These are phyloP conservation scores for Trichosurus vulpecula DNA, from an alignment of 2,797 vertebrate species.

Conservation along the genomic window DNA sequence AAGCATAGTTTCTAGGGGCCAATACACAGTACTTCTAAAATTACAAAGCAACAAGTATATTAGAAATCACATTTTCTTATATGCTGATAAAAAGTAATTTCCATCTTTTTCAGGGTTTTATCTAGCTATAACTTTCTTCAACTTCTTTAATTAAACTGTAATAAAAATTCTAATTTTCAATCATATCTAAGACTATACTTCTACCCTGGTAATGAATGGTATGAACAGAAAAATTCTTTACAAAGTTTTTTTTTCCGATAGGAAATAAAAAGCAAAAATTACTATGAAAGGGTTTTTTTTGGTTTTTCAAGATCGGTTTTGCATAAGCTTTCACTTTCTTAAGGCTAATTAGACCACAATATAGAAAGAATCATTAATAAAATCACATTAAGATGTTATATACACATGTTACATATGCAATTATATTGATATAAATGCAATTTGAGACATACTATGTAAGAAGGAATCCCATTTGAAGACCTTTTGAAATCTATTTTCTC, in stretches of 20 bases:
- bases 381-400: conserved; percentile 2
- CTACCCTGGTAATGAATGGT: not conserved
- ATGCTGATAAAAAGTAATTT: not conserved
- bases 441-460: not conserved
- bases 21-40: not conserved
- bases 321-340: not conserved
- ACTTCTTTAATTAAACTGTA: not conserved
- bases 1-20: conserved; percentile 3
- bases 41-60: not conserved
- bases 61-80: not conserved
- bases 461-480: not conserved
- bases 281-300: not conserved
- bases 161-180: not conserved
- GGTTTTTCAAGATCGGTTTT: conserved; percentile 3
- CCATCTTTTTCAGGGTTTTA: not conserved
- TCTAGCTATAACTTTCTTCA: not conserved
- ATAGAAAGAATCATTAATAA: not conserved
- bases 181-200: not conserved
- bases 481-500: not conserved
- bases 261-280: not conserved
- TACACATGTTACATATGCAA: not conserved
- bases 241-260: conserved; percentile 18
- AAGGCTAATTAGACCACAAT: conserved; percentile 16
- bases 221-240: conserved; percentile 3
- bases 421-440: not conserved